These are phyloP conservation scores for Drosophila austrosaltans DNA, from an alignment of 2,888 invertebrate species.

Conservation along the genomic window DNA sequence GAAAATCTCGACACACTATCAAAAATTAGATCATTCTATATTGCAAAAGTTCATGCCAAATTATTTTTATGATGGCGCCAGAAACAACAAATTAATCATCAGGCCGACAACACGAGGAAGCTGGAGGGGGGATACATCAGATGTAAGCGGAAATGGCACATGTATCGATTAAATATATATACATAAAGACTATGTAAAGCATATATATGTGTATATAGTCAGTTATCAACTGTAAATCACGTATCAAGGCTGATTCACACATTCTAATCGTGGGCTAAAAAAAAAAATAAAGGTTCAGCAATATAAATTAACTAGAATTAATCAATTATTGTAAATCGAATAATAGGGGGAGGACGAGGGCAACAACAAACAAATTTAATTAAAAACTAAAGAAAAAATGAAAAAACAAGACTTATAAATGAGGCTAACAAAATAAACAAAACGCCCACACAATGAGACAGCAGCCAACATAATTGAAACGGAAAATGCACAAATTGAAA, in stretches of 20 bases:
- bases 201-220: slow-evolving; percentile 22
- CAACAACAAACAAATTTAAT: slow-evolving; percentile 55
- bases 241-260: slow-evolving; percentile 59
- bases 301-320: slow-evolving; percentile 41
- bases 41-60: slow-evolving; percentile 44
- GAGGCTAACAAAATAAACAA: slow-evolving; percentile 64
- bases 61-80: slow-evolving; percentile 62
- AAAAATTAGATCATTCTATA: slow-evolving; percentile 44
- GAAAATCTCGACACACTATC: slow-evolving; percentile 19
- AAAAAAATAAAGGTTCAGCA: slow-evolving; percentile 19
- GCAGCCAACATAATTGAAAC: background rate
- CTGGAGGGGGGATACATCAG: background rate
- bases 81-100: slow-evolving; percentile 40
- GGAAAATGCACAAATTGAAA: slow-evolving; percentile 56
- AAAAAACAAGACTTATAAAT: slow-evolving; percentile 32
- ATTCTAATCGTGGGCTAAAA: slow-evolving; percentile 37
- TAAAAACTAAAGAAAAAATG: slow-evolving; percentile 50
- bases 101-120: background rate
- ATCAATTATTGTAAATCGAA: slow-evolving; percentile 45
- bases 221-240: slow-evolving; percentile 44
- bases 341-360: slow-evolving; percentile 25
- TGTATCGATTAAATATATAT: slow-evolving; percentile 11
- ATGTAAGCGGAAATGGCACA: background rate
- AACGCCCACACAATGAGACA: slow-evolving; percentile 60
- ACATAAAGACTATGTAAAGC: background rate